Conservation (phyloP, 2,797 vertebrate species). For the Sternotherus odoratus region DNA sequence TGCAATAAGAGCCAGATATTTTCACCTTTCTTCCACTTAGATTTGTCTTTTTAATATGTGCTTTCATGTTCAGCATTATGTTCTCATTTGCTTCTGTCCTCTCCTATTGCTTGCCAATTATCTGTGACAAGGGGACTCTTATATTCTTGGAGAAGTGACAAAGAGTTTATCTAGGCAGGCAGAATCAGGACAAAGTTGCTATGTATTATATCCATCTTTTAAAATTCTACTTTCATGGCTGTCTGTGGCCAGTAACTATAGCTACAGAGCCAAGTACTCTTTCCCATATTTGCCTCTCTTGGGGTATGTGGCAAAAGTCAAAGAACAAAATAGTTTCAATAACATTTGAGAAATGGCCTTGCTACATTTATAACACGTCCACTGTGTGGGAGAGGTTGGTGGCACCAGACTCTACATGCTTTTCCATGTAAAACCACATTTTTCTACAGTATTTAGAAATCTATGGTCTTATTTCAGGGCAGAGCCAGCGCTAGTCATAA, state of each 20-base stretch:
- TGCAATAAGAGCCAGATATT: constrained; percentile 39
- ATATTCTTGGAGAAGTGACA: constrained; percentile 64
- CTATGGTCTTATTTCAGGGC: neutral
- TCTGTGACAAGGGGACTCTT: constrained; percentile 58
- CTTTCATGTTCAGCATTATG: constrained; percentile 47
- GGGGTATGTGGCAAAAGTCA: constrained; percentile 47
- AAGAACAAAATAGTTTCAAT: constrained; percentile 52
- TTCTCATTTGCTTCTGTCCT: constrained; percentile 63
- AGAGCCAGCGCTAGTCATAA: neutral
- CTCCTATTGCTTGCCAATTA: constrained; percentile 66
- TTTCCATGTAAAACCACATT: constrained; percentile 46
- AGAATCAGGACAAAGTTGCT: constrained; percentile 71
- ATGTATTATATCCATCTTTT: constrained; percentile 69
- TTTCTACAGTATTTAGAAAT: constrained; percentile 41
- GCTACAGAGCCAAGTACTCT: constrained; percentile 46
- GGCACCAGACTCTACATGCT: neutral
- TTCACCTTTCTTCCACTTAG: constrained; percentile 43
- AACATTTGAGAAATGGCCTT: constrained; percentile 63
- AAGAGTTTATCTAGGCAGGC: constrained; percentile 73
- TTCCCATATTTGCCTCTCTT: constrained; percentile 51
- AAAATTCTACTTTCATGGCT: constrained; percentile 69
- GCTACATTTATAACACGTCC: constrained; percentile 7
- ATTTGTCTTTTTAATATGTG: constrained; percentile 55
- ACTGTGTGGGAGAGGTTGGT: constrained; percentile 32
- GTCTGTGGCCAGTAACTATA: constrained; percentile 69